Conservation (phyloP, 2,888 invertebrate genomes). For the Watsonalla binaria region DNA sequence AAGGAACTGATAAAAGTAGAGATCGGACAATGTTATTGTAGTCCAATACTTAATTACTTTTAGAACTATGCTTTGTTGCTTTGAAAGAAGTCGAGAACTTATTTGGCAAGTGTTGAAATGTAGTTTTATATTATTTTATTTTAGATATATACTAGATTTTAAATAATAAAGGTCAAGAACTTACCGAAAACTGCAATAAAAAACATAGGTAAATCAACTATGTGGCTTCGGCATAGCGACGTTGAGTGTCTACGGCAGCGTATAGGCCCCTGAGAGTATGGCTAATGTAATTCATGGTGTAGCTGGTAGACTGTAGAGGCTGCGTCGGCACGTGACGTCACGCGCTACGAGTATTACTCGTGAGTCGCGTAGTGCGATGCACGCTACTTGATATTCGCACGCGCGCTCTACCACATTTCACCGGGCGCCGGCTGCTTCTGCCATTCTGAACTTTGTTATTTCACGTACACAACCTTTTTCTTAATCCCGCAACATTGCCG, state of each 20-base stretch:
- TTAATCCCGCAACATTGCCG: constrained; percentile 29
- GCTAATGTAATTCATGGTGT: constrained; percentile 41
- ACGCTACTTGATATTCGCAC: constrained; percentile 61
- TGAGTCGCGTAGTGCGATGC: constrained; percentile 26
- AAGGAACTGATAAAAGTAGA: not conserved
- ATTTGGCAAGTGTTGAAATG: too few species aligned
- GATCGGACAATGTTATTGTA: constrained; percentile 5
- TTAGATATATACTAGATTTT: too few species aligned
- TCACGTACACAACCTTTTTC: constrained; percentile 42
- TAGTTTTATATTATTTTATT: too few species aligned
- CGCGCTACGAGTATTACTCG: constrained; percentile 45
- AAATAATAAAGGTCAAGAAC: too few species aligned
- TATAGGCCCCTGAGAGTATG: constrained; percentile 10
- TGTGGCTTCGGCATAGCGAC: too few species aligned
- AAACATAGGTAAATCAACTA: too few species aligned
- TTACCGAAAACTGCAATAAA: too few species aligned
- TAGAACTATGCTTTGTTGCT: too few species aligned
- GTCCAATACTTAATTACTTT: not conserved
- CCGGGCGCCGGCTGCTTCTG: constrained; percentile 55
- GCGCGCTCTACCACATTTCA: constrained; percentile 60
- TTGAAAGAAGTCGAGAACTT: too few species aligned
- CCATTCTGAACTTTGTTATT: constrained; percentile 62
- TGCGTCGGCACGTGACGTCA: constrained; percentile 53
- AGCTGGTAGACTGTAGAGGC: constrained; percentile 20
- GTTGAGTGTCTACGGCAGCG: too few species aligned